Percentiles rank a stretch among this genome's conserved stretches.
Conservation (phyloP, 1,140 invertebrate genomes). For the Anthonomus grandis region DNA sequence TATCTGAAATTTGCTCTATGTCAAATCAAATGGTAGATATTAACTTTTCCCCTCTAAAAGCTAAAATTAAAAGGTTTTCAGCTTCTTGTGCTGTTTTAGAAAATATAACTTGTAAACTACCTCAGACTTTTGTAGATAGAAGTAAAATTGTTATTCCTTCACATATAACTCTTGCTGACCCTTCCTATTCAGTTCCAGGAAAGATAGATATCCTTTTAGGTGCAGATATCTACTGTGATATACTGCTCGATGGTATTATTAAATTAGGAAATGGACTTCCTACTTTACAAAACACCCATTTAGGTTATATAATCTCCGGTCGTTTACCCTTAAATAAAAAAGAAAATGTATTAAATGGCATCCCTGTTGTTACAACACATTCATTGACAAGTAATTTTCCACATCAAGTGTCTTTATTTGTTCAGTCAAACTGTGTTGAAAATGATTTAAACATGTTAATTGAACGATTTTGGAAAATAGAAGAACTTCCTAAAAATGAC, state of each 20-base stretch:
- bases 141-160: constrained; percentile 4
- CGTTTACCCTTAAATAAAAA: too few relatives aligned
- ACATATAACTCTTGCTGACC: constrained; percentile 6
- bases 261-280: background rate
- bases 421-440: background rate
- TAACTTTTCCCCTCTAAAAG: background rate
- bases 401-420: too few relatives aligned
- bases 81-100: background rate
- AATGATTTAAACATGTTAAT: background rate
- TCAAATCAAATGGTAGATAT: constrained; percentile 8
- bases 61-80: too few relatives aligned
- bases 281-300: background rate
- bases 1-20: background rate
- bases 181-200: background rate
- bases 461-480: constrained; percentile 13
- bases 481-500: constrained; percentile 5
- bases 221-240: background rate
- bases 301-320: background rate
- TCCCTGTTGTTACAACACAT: too few relatives aligned
- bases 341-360: too few relatives aligned
- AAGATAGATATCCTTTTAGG: constrained; percentile 13
- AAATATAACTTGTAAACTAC: constrained; percentile 2
- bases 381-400: too few relatives aligned
- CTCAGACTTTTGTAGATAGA: background rate
- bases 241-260: background rate